These are phyloP conservation scores for Plagodis pulveraria DNA, from an alignment of 2,888 invertebrate genomes.

Conservation along the genomic window DNA sequence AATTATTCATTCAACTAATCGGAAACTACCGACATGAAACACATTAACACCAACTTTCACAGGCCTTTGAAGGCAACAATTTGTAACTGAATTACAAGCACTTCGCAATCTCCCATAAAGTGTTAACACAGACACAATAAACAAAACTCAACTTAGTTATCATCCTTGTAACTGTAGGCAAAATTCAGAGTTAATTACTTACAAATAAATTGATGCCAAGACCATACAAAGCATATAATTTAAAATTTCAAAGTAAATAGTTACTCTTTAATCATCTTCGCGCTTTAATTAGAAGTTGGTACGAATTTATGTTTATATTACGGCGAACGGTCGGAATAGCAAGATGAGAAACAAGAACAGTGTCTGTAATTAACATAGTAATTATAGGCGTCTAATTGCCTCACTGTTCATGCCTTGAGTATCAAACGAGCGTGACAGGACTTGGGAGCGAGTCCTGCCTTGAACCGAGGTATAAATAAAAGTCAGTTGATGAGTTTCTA, in stretches of 20 bases:
- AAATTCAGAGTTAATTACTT: constrained; percentile 26
- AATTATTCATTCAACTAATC: background rate
- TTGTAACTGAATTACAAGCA: constrained; percentile 23
- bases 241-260: constrained; percentile 46
- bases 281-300: constrained; percentile 69
- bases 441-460: constrained; percentile 46
- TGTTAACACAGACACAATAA: constrained; percentile 23
- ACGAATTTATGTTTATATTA: constrained; percentile 75
- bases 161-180: constrained; percentile 7
- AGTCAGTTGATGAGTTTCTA: constrained; percentile 15
- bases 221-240: constrained; percentile 22
- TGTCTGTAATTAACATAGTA: constrained; percentile 82
- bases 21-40: constrained; percentile 14
- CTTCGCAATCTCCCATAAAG: constrained; percentile 19
- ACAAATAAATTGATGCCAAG: constrained; percentile 20
- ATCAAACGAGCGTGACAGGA: constrained; percentile 73
- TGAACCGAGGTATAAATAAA: constrained; percentile 19
- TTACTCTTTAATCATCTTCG: constrained; percentile 62
- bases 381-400: constrained; percentile 82
- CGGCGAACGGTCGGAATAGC: constrained; percentile 69
- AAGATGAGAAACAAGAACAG: constrained; percentile 75
- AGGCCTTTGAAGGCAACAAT: constrained; percentile 24
- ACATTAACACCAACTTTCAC: constrained; percentile 25
- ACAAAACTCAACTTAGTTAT: constrained; percentile 12
- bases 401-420: constrained; percentile 77